Evolutionary conservation across 2,797 vertebrate species (phyloP), one percentile per base, ranked within the genome.

Genomic region (Girardinus metallicus): DNA sequence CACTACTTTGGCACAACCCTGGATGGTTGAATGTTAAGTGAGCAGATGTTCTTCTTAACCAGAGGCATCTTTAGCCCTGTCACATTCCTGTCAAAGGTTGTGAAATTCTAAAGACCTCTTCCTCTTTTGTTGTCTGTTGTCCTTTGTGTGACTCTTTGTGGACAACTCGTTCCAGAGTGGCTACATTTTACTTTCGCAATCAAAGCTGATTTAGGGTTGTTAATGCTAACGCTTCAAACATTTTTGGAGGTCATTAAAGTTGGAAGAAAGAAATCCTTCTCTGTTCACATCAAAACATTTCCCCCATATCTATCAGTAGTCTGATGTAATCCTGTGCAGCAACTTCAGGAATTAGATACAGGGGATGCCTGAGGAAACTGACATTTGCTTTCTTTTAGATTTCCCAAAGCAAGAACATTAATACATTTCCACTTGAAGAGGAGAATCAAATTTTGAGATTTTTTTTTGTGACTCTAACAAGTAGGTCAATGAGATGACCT

Each of bases 401-500:
- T 91, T 89, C 82, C 88, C 91, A 80, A 78, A 83, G 75, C 78
- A 96, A 82, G 95, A 95, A 95, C 93, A 95, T 95, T 95, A 85
- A 95, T 93, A 90, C 81, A 83, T 73, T 87, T 89, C 91, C 86
- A 92, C 86, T 90, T 47, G 82, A 93, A 90, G 81, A 94, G 86
- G 82, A 89, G 76, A 80, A 74, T 80, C 84, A 89, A 93, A 91
- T 92, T 91, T 87, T 76, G 87, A 85, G 92, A 95, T 94, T 93
- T 94, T 95, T 41, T 55, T 57, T 94, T 86, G 93, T 90, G 90
- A 95, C 84, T 77, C 72, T 64, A 82, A 87, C 77, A 96, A 95
- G 89, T 96, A 94, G 95, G 95, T 95, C 94, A 95, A 93, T 93
- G 92, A 95, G 91, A 92, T 73, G 91, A 95, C 94, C 95, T 94